These are phyloP conservation scores for Geotrupes spiniger DNA, from an alignment of 2,888 invertebrate species.

Conservation along the genomic window DNA sequence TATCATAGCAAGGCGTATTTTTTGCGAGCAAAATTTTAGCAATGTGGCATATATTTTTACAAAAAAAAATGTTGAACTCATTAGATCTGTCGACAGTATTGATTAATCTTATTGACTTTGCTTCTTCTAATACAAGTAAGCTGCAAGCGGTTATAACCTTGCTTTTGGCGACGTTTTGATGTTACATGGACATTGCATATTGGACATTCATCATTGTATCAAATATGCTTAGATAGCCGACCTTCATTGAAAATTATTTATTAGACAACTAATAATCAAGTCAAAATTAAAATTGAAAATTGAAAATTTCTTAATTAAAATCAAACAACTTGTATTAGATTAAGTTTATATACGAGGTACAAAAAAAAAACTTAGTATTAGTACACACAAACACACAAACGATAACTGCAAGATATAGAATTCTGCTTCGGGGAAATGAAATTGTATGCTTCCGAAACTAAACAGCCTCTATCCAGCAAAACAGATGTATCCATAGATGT, in stretches of 20 bases:
- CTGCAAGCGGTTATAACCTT: too few species aligned
- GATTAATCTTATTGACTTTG: not conserved
- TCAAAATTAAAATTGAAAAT: too few species aligned
- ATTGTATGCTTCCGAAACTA: slow-evolving; percentile 10
- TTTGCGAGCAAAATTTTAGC: slow-evolving; percentile 23
- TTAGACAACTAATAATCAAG: too few species aligned
- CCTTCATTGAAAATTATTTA: too few species aligned
- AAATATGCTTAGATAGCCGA: too few species aligned
- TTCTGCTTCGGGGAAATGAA: slow-evolving; percentile 14
- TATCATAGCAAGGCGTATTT: slow-evolving; percentile 29
- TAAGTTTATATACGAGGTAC: slow-evolving; percentile 3
- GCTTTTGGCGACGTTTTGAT: too few species aligned
- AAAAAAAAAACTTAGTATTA: slow-evolving; percentile 2
- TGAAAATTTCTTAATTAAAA: too few species aligned
- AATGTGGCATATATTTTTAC: slow-evolving; percentile 19
- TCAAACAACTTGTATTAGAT: not conserved
- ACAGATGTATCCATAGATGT: slow-evolving; percentile 11
- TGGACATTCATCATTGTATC: too few species aligned
- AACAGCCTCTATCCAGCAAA: slow-evolving; percentile 13
- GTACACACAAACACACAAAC: slow-evolving; percentile 5
- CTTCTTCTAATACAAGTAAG: too few species aligned
- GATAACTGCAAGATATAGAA: slow-evolving; percentile 19
- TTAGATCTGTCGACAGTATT: slow-evolving; percentile 10
- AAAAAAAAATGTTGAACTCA: slow-evolving; percentile 8
- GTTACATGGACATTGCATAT: too few species aligned